Conservation (phyloP, 2,113 vertebrate genomes). For the Muscicapa adusta region DNA sequence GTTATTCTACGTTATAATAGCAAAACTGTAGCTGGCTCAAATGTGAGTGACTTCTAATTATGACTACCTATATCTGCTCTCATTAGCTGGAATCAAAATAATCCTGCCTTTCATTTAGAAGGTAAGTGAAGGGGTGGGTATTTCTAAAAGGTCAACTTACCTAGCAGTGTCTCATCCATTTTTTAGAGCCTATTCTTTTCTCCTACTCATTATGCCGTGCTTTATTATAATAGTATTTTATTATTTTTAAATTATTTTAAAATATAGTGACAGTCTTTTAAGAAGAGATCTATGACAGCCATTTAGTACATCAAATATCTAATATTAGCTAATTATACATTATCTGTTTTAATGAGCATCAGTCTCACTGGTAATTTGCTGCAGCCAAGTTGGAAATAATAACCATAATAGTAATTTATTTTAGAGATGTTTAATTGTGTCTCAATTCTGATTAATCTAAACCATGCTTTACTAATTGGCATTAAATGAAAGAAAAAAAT, state of each 20-base stretch:
- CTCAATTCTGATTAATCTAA: background rate
- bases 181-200: background rate
- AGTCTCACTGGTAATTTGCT: background rate
- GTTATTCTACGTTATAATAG: background rate
- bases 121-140: background rate
- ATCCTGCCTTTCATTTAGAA: background rate
- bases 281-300: background rate
- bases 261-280: background rate
- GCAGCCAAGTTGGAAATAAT: constrained; percentile 15
- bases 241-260: background rate
- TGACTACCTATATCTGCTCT: background rate
- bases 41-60: background rate
- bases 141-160: constrained; percentile 12
- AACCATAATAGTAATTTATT: background rate
- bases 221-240: background rate
- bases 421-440: background rate
- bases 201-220: background rate
- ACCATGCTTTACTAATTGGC: background rate
- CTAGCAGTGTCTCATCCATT: background rate
- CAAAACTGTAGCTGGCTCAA: background rate
- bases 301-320: background rate
- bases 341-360: background rate
- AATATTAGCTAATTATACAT: background rate
- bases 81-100: constrained; percentile 9
- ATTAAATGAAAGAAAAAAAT: background rate